Conservation (phyloP, 2,113 vertebrate genomes). For the Lamprotornis superbus region DNA sequence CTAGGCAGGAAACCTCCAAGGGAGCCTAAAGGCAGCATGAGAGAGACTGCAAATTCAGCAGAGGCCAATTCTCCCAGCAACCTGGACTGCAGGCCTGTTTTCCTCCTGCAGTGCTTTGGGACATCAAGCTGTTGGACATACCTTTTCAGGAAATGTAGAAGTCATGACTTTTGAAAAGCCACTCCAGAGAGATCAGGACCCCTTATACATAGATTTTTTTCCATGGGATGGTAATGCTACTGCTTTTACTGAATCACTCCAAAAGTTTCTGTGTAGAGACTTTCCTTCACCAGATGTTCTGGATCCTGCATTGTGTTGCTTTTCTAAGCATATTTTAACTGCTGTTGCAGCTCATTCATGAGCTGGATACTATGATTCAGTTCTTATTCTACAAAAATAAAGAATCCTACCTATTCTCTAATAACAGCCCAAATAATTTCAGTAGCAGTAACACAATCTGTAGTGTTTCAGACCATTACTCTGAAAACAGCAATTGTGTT, state of each 20-base stretch:
- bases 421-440: background rate
- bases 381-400: conserved; percentile 27
- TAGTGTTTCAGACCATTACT: conserved; percentile 40
- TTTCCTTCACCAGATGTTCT: background rate
- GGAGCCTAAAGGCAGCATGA: background rate
- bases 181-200: background rate
- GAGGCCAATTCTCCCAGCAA: background rate
- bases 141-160: background rate
- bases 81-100: background rate
- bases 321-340: background rate
- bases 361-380: background rate
- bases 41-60: background rate
- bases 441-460: conserved; percentile 7
- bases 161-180: background rate
- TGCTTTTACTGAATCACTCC: background rate
- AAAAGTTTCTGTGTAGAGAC: background rate
- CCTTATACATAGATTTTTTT: background rate
- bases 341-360: background rate
- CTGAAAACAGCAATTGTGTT: conserved; percentile 28
- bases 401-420: conserved; percentile 12
- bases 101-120: background rate
- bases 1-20: background rate
- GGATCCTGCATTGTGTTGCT: background rate
- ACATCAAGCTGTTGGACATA: background rate
- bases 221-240: background rate